A percentile compares a stretch with the other conserved stretches of the same genome.
phyloP scores from a whole-genome alignment of 2,113 vertebrate genomes.

The Sinocyclocheilus anophthalmus region DNA sequence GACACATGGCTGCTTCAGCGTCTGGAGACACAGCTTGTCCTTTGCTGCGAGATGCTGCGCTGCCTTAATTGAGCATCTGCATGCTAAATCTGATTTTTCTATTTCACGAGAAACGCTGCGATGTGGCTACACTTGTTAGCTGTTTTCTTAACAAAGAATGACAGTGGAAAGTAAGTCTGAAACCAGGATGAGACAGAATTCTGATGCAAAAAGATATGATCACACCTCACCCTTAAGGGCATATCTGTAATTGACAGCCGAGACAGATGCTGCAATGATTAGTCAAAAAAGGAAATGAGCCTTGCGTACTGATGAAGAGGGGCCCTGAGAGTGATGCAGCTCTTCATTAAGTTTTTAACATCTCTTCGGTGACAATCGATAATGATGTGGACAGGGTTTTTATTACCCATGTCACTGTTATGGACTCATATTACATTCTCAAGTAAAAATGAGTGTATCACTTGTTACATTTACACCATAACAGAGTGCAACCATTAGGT shows the following conservation, averaged over 20 bases:
- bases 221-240: constrained; percentile 56
- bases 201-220: constrained; percentile 51
- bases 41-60: constrained; percentile 62
- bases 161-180: constrained; percentile 57
- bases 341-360: constrained; percentile 38
- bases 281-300: constrained; percentile 48
- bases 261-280: constrained; percentile 60
- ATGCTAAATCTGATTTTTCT: constrained; percentile 55
- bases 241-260: constrained; percentile 58
- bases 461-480: neutral
- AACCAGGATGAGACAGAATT: constrained; percentile 1
- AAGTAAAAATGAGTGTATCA: neutral
- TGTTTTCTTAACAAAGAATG: constrained; percentile 61
- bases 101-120: neutral
- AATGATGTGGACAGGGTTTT: constrained; percentile 32
- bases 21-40: constrained; percentile 59
- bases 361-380: constrained; percentile 39
- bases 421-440: neutral
- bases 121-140: constrained; percentile 10
- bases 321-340: constrained; percentile 48
- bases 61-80: constrained; percentile 65
- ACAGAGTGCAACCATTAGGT: neutral
- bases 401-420: neutral
- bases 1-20: constrained; percentile 65
- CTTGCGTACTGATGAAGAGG: constrained; percentile 58